These are phyloP conservation scores for Drosophila baimaii DNA, from an alignment of 1,140 invertebrate genomes.

Conservation along the genomic window DNA sequence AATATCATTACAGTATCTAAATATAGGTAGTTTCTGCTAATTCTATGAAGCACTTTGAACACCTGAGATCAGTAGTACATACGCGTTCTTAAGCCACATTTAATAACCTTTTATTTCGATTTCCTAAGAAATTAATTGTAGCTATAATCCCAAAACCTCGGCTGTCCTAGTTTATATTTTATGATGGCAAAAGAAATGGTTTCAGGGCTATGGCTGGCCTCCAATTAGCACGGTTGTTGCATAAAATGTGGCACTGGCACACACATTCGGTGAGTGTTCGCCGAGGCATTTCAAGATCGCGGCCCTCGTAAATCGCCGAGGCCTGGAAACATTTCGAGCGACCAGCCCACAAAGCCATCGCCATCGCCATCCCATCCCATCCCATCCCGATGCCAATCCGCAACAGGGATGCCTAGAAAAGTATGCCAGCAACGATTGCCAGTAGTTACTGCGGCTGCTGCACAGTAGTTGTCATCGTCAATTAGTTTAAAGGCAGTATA, in stretches of 20 bases:
- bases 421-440: conserved; percentile 53
- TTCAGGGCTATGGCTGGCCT: conserved; percentile 4
- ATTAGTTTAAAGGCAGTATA: conserved; percentile 74
- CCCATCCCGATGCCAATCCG: conserved; percentile 24
- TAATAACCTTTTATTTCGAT: not conserved
- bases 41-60: too few relatives aligned
- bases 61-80: too few relatives aligned
- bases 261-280: conserved; percentile 33
- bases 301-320: conserved; percentile 57
- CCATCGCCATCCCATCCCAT: conserved; percentile 7
- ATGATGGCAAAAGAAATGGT: conserved; percentile 1
- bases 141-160: not conserved
- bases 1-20: too few relatives aligned
- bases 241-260: conserved; percentile 41
- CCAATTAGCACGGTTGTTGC: conserved; percentile 34
- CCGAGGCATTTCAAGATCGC: conserved; percentile 40
- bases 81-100: not conserved
- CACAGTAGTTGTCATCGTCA: conserved; percentile 74
- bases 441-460: conserved; percentile 26
- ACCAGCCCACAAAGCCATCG: conserved; percentile 55
- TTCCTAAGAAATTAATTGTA: not conserved
- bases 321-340: conserved; percentile 47
- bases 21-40: too few relatives aligned
- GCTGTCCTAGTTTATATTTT: not conserved
- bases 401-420: conserved; percentile 49